phyloP scores from a whole-genome alignment of 2,113 vertebrate genomes.

The Mirounga angustirostris region DNA sequence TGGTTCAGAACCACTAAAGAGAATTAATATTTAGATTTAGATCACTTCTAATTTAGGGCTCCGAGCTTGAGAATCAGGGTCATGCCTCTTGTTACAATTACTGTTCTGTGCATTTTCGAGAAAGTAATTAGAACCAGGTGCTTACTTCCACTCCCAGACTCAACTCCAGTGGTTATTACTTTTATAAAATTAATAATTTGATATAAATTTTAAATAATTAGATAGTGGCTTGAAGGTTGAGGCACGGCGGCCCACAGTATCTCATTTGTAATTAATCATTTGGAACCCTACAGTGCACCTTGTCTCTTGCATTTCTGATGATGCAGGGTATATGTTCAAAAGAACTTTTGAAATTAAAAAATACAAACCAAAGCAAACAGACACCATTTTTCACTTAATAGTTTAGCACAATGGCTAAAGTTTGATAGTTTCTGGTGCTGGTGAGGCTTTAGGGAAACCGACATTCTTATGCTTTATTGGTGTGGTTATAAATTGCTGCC shows the following conservation, averaged over 20 bases:
- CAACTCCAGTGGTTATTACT: not conserved
- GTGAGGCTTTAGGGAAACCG: not conserved
- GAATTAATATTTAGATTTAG: not conserved
- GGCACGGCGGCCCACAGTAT: accelerated
- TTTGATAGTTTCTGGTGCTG: not conserved
- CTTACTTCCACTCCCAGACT: not conserved
- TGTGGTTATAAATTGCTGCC: not conserved
- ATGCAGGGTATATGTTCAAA: not conserved
- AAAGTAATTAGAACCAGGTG: not conserved
- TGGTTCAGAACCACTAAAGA: not conserved
- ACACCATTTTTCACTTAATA: not conserved
- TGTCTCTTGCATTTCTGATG: not conserved
- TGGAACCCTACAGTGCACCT: not conserved
- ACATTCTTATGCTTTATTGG: not conserved
- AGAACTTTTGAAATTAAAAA: not conserved
- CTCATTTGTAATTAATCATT: not conserved
- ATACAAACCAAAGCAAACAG: not conserved
- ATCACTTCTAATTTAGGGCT: not conserved
- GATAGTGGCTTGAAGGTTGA: not conserved
- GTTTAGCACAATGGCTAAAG: not conserved
- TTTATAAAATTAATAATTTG: not conserved
- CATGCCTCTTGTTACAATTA: not conserved
- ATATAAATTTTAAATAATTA: not conserved
- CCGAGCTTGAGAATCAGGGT: not conserved
- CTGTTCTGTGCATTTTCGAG: conserved; percentile 15